Conservation (phyloP, 2,113 vertebrate genomes). For the Salvelinus namaycush region DNA sequence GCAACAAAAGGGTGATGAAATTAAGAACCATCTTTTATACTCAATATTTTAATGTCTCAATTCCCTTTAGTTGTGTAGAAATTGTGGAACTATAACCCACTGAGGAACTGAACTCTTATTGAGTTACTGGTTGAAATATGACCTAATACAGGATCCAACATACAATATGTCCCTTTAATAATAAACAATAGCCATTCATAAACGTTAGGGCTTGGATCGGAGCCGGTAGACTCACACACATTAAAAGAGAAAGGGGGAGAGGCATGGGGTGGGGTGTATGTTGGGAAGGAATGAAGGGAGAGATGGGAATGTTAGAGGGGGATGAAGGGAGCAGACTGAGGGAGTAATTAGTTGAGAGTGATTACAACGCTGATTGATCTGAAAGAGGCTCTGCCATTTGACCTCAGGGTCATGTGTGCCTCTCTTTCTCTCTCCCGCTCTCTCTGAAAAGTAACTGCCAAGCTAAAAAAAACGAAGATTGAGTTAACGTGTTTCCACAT, state of each 20-base stretch:
- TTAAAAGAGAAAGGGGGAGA: neutral
- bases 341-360: slow-evolving; percentile 19
- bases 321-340: neutral
- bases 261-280: neutral
- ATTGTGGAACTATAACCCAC: neutral
- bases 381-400: slow-evolving; percentile 31
- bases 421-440: neutral
- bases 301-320: neutral
- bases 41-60: slow-evolving; percentile 12
- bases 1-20: too few species aligned
- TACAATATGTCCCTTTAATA: neutral
- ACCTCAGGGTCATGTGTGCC: slow-evolving; percentile 3
- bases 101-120: neutral
- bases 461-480: neutral
- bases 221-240: neutral
- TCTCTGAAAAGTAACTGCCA: neutral
- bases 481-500: slow-evolving; percentile 37
- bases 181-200: neutral
- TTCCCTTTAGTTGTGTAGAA: neutral
- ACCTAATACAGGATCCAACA: neutral
- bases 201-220: neutral
- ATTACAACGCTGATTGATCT: slow-evolving; percentile 34
- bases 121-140: neutral
- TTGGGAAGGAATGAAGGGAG: neutral
- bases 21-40: neutral